Percentiles rank a stretch among this genome's conserved stretches.
Conservation (phyloP, 2,113 vertebrate species). For the Carassius auratus region DNA sequence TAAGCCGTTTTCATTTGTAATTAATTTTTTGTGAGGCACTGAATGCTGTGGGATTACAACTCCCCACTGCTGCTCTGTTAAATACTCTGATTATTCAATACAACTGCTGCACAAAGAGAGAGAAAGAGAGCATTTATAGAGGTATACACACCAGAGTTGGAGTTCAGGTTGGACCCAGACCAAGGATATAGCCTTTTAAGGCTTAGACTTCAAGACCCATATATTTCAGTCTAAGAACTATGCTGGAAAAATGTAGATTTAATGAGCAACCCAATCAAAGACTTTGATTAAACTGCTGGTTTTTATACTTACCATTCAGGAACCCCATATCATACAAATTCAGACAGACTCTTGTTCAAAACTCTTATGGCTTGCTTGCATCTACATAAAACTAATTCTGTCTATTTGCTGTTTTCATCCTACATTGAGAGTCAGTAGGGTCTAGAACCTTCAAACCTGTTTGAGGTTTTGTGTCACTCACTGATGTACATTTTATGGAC, state of each 20-base stretch:
- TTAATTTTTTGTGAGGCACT: slow-evolving; percentile 61
- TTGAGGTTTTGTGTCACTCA: no score
- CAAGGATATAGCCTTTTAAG: background rate
- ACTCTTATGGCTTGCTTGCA: no score
- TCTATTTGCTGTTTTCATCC: no score
- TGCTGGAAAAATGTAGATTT: background rate
- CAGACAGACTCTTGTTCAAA: background rate
- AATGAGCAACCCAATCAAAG: background rate
- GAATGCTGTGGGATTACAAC: slow-evolving; percentile 59
- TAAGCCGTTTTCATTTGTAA: slow-evolving; percentile 64
- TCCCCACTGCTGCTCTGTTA: slow-evolving; percentile 52
- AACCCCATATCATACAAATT: background rate
- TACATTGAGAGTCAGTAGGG: no score
- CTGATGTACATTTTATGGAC: no score
- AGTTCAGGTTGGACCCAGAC: slow-evolving; percentile 15
- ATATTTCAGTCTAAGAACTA: background rate
- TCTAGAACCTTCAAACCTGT: no score
- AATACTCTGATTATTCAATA: slow-evolving; percentile 48
- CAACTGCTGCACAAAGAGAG: slow-evolving; percentile 14
- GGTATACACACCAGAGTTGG: background rate
- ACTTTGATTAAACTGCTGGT: background rate
- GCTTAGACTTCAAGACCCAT: background rate
- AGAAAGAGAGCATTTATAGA: background rate
- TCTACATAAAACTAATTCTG: no score
- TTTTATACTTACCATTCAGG: background rate